Evolutionary conservation across 2,888 invertebrate genomes (phyloP), one percentile per base, ranked within the genome.

Genomic region (Corythucha ciliata): DNA sequence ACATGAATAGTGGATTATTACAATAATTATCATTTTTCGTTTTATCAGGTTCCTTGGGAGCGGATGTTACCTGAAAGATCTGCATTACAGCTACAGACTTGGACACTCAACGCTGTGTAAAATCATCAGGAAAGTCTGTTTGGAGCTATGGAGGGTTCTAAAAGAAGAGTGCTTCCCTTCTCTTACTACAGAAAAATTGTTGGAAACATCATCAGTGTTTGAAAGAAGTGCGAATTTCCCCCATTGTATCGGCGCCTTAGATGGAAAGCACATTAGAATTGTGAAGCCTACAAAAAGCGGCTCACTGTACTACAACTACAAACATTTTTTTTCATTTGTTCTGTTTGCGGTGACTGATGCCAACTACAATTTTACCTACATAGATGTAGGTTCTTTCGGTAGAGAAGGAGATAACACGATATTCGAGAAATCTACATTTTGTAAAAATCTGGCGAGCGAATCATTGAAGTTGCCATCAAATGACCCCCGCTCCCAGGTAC

Each of bases 201-300:
- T 52, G 5, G 36, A 42, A 14, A 42, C 56, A 42, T 48, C 55
- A 21, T 21, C 44, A 50, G 44, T 8, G 33, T 59, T 59, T 27
- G 45, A 58, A 34, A 44, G 18, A 22, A 16, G 12, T 49, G 62
- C 62, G 60, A 57, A 62, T 51, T 63, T 62, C 56, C 58, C 46
- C 49, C 58, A 52, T 59, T 55, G 44, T 48, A 54, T 25, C 55
- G 48, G 59, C 18, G 42, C 61, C 45, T 44, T 63, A 24, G 63
- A 62, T 51, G 60, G 63, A 20, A 64, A 63, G 53, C 63, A 62
- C 58, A 53, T 63, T 24, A 53, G 44, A 33, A 62, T 63, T 53
- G 49, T 58, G 48, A 54, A 58, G 46, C 60, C 63, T 33, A 56
- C 57, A 32, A 41, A 51, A 34, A 54, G 59, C 41, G 63, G 62